phyloP scores from a whole-genome alignment of 2,888 invertebrate genomes.

The Acholoe squamosa region DNA sequence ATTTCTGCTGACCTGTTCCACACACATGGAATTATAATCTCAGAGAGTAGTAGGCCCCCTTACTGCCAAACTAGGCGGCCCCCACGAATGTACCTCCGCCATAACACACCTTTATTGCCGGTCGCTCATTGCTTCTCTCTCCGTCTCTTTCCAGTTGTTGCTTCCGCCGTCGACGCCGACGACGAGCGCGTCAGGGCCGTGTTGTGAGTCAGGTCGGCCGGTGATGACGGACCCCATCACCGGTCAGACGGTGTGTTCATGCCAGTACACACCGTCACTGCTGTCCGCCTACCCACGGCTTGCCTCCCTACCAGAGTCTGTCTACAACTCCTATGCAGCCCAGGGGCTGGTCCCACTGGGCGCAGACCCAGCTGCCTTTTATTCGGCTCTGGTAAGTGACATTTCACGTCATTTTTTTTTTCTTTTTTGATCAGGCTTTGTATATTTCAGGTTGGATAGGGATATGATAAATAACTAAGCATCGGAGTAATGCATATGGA shows the following conservation, averaged over 20 bases:
- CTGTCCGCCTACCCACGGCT: slow-evolving; percentile 91
- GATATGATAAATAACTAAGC: not conserved
- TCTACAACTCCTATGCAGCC: slow-evolving; percentile 75
- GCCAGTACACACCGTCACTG: slow-evolving; percentile 89
- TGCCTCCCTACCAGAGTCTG: slow-evolving; percentile 84
- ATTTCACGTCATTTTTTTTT: not conserved
- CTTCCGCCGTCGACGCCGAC: slow-evolving; percentile 48
- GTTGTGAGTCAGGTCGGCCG: slow-evolving; percentile 94
- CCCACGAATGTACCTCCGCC: not conserved
- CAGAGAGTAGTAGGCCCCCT: not conserved
- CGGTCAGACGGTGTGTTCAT: slow-evolving; percentile 82
- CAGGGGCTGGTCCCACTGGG: slow-evolving; percentile 60
- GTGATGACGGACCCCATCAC: slow-evolving; percentile 82
- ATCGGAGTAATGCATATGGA: not conserved
- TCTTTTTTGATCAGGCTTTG: not conserved
- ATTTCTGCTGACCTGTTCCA: not conserved
- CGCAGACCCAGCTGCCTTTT: slow-evolving; percentile 61
- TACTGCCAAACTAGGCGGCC: not conserved
- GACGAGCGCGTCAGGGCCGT: slow-evolving; percentile 78
- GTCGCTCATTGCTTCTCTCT: not conserved
- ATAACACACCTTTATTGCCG: not conserved
- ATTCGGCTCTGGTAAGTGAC: slow-evolving; percentile 60
- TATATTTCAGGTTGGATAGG: no score
- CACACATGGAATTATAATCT: not conserved
- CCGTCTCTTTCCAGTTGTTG: slow-evolving; percentile 1